Base-by-base conservation (phyloP, 2,888 invertebrate species). In the Drosophila prolongata region DNA sequence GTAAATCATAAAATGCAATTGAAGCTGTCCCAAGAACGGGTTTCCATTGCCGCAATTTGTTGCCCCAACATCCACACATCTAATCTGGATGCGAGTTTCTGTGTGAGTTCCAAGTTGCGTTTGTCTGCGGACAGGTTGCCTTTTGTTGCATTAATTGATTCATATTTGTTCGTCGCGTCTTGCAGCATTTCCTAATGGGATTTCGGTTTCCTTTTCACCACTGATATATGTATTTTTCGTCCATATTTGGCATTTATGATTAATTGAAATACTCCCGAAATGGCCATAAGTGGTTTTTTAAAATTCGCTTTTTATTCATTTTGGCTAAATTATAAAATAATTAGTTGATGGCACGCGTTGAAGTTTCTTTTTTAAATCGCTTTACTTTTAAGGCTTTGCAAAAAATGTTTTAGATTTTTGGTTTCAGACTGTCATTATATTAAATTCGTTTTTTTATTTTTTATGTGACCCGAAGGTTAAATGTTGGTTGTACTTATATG, bases 101-200 rank as follows among this genome's bases (percentile, higher is more conserved):
- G 35, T 58, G 50, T 64, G 50, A 27, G 43, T 34, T 6, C 8
- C 8, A 6, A 16, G 14, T 47, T 47, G 55, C 27, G n/a, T 65
- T 42, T 54, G 42, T 49, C 27, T 44, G 56, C 10, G 46, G 43
- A 75, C 72, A 69, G 69, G 68, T 82, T 83, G 80, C 83, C 78
- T 80, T 87, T 78, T 87, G 80, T 75, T 78, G 84, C 78, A 72
- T 66, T 76, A 88, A 86, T 83, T 83, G 87, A 88, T 83, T 88
- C 80, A 88, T 86, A 83, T 87, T 82, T 87, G 81, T 62, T 76
- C 58, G 71, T 46, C 56, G 56, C 65, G 70, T 77, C 77, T 83
- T 57, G 68, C 66, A 64, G 71, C 64, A 37, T 60, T 62, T 78
- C 59, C 60, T 61, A 59, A 60, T 82, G 47, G 55, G 60, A 74